Percentiles rank a stretch among this genome's conserved stretches.
These are phyloP conservation scores for Acanthochromis polyacanthus DNA, from an alignment of 2,113 vertebrate species.

Conservation along the genomic window DNA sequence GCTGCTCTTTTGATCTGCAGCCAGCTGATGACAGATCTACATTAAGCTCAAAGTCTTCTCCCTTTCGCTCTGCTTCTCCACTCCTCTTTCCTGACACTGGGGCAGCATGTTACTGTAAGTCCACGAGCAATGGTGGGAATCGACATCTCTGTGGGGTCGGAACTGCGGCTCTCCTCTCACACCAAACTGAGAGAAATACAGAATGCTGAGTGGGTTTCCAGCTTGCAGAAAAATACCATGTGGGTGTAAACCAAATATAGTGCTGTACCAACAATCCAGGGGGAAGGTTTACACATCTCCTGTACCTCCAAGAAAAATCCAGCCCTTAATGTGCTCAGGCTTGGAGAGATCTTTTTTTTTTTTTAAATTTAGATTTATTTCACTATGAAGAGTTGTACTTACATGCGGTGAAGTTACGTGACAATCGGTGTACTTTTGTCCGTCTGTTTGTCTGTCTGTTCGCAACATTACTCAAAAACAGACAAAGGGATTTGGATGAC, in stretches of 20 bases:
- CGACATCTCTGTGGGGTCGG: conserved; percentile 34
- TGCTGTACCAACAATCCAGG: conserved; percentile 32
- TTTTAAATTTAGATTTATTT: neutral
- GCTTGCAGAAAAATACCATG: conserved; percentile 45
- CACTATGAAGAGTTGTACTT: neutral
- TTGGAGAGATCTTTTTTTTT: neutral
- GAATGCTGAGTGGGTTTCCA: conserved; percentile 59
- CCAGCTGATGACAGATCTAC: conserved; percentile 82
- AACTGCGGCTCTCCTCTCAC: conserved; percentile 27
- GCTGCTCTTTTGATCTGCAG: conserved; percentile 79
- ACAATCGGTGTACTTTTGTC: too few relatives aligned
- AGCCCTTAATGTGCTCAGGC: neutral
- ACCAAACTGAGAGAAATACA: conserved; percentile 34
- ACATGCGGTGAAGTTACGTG: too few relatives aligned
- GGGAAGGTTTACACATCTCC: conserved; percentile 33
- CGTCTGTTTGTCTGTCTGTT: too few relatives aligned
- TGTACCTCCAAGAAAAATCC: conserved; percentile 24
- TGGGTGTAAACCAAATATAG: conserved; percentile 59
- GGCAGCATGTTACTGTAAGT: conserved; percentile 50
- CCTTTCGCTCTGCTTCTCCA: conserved; percentile 36
- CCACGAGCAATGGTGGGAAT: conserved; percentile 28
- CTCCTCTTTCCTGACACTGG: conserved; percentile 52
- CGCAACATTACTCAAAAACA: too few relatives aligned
- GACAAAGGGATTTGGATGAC: too few relatives aligned
- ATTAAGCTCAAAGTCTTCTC: conserved; percentile 74